These are phyloP conservation scores for Notodonta dromedarius DNA, from an alignment of 2,888 invertebrate genomes.

Conservation along the genomic window DNA sequence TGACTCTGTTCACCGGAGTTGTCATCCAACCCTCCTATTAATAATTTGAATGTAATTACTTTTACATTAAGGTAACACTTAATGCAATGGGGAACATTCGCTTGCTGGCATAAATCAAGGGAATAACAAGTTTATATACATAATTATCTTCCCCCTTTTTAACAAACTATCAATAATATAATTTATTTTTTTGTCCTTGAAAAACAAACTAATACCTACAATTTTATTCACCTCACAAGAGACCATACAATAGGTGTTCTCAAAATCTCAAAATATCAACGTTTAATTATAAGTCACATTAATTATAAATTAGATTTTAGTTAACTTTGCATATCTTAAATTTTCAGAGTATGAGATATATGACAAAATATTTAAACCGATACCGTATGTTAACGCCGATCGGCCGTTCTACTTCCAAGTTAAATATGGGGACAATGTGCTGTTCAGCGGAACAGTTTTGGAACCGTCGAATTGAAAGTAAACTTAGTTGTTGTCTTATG, in stretches of 20 bases:
- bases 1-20: slow-evolving; percentile 4
- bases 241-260: too few relatives aligned
- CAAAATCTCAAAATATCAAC: too few relatives aligned
- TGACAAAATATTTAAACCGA: background rate
- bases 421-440: slow-evolving; percentile 11
- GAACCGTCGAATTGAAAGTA: slow-evolving; percentile 5
- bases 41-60: background rate
- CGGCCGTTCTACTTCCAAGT: slow-evolving; percentile 30
- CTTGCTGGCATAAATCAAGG: background rate
- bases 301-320: background rate
- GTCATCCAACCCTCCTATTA: slow-evolving; percentile 2
- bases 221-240: too few relatives aligned
- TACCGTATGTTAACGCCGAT: slow-evolving; percentile 15
- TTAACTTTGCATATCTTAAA: background rate
- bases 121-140: background rate
- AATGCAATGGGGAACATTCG: background rate
- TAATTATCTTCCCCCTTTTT: too few relatives aligned
- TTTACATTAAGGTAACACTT: background rate
- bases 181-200: too few relatives aligned
- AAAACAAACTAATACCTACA: too few relatives aligned
- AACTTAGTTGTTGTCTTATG: background rate
- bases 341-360: slow-evolving; percentile 2
- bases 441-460: slow-evolving; percentile 20
- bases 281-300: too few relatives aligned
- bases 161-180: too few relatives aligned